Evolutionary conservation across 2,797 vertebrate genomes (phyloP).

Genomic region (Thalassophryne amazonica): DNA sequence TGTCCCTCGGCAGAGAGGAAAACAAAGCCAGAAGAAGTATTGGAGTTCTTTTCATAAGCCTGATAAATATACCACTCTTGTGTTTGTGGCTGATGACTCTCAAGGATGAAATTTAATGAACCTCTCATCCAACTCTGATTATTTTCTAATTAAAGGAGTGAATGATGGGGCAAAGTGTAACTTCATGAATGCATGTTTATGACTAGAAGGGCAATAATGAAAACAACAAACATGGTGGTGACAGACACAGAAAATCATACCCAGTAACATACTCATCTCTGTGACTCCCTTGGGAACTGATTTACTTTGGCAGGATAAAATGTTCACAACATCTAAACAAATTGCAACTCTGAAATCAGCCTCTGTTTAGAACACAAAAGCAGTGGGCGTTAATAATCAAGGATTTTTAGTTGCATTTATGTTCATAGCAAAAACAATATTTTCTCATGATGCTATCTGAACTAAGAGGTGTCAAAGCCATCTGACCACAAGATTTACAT

Average conservation of each 20-base stretch:
- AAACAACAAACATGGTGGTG: conserved; percentile 45
- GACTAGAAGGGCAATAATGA: conserved; percentile 11
- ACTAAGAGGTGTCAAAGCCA: no score
- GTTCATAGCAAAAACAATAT: no score
- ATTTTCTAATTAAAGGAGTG: conserved; percentile 72
- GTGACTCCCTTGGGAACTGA: conserved; percentile 15
- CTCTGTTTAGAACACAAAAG: conserved; percentile 4
- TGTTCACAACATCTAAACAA: conserved; percentile 9
- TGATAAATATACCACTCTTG: conserved; percentile 57
- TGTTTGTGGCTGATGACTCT: conserved; percentile 59
- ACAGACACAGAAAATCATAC: conserved; percentile 27
- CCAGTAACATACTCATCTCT: conserved; percentile 22
- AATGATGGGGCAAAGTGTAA: conserved; percentile 55
- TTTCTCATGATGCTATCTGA: no score
- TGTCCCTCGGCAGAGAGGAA: conserved; percentile 11
- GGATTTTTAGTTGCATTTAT: not conserved
- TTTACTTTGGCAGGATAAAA: conserved; percentile 19
- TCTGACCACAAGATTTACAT: no score
- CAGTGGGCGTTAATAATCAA: not conserved
- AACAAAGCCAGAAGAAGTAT: conserved; percentile 34
- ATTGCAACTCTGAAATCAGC: conserved; percentile 15
- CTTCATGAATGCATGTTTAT: conserved; percentile 60
- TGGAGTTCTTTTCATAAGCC: conserved; percentile 45
- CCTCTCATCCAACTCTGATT: conserved; percentile 69
- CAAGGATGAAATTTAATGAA: conserved; percentile 72